Conservation (phyloP, 2,797 vertebrate genomes). For the Hyperoplus immaculatus region DNA sequence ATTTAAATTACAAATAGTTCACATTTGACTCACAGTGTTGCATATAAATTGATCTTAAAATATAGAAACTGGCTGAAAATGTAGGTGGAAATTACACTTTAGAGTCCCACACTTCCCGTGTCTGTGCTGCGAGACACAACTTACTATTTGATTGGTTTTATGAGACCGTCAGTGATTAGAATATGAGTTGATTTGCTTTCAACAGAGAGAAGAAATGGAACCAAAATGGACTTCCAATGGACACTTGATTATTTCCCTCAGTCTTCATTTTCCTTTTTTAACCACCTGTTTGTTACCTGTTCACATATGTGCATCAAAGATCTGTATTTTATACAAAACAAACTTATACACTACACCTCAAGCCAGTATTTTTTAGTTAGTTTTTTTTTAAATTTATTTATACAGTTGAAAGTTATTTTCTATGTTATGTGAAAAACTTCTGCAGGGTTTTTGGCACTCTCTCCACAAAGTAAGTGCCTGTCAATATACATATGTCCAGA, state of each 20-base stretch:
- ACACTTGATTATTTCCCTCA: neutral
- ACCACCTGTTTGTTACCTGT: neutral
- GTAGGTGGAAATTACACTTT: neutral
- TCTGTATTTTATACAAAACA: slow-evolving; percentile 16
- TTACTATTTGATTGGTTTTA: neutral
- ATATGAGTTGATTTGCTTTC: neutral
- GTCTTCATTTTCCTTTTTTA: slow-evolving; percentile 1
- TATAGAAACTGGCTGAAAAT: neutral
- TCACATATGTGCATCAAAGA: slow-evolving; percentile 28
- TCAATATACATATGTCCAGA: neutral
- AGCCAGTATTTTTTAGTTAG: slow-evolving; percentile 48
- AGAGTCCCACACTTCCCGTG: neutral
- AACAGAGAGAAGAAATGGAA: neutral
- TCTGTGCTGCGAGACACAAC: neutral
- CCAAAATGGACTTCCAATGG: neutral
- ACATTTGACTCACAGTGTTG: neutral
- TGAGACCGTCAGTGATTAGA: neutral
- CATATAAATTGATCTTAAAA: neutral
- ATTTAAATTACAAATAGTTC: neutral
- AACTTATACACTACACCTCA: slow-evolving; percentile 16
- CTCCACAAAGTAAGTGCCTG: neutral
- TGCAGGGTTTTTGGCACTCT: slow-evolving; percentile 40
- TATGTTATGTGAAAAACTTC: slow-evolving; percentile 24
- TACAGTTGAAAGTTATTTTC: slow-evolving; percentile 42
- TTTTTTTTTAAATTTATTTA: slow-evolving; percentile 61